Conservation (phyloP, 2,888 invertebrate species). For the Drosophila anceps region DNA sequence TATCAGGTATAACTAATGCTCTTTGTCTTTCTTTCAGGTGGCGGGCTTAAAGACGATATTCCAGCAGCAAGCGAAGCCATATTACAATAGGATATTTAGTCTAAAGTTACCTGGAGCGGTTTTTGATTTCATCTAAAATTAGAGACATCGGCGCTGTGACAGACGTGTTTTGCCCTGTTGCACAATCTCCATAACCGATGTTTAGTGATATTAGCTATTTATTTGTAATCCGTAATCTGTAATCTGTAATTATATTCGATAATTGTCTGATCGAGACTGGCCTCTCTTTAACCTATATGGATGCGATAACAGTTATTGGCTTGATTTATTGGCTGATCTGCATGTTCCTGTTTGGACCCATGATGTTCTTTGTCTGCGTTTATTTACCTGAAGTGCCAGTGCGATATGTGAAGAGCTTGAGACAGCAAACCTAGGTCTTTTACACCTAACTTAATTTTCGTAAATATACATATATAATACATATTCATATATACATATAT, state of each 20-base stretch:
- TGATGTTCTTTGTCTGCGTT: slow-evolving; percentile 87
- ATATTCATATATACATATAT: slow-evolving; percentile 5
- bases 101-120: slow-evolving; percentile 67
- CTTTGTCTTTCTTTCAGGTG: slow-evolving; percentile 53
- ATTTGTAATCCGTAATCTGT: slow-evolving; percentile 48
- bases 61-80: slow-evolving; percentile 41
- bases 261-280: slow-evolving; percentile 62
- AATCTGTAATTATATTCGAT: slow-evolving; percentile 11
- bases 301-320: slow-evolving; percentile 68
- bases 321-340: slow-evolving; percentile 88
- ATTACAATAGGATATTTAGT: slow-evolving; percentile 37
- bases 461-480: slow-evolving; percentile 17
- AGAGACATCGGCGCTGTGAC: slow-evolving; percentile 72
- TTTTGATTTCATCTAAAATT: slow-evolving; percentile 44
- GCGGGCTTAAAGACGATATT: slow-evolving; percentile 60
- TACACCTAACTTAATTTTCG: slow-evolving; percentile 34
- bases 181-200: slow-evolving; percentile 65
- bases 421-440: slow-evolving; percentile 63
- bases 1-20: slow-evolving; percentile 13
- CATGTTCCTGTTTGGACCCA: slow-evolving; percentile 89
- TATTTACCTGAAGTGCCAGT: slow-evolving; percentile 90
- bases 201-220: slow-evolving; percentile 80
- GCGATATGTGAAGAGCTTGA: slow-evolving; percentile 87
- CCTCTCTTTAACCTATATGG: slow-evolving; percentile 63
- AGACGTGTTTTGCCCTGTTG: slow-evolving; percentile 54